phyloP scores from a whole-genome alignment of 2,797 vertebrate genomes.

The Anguilla megastoma region DNA sequence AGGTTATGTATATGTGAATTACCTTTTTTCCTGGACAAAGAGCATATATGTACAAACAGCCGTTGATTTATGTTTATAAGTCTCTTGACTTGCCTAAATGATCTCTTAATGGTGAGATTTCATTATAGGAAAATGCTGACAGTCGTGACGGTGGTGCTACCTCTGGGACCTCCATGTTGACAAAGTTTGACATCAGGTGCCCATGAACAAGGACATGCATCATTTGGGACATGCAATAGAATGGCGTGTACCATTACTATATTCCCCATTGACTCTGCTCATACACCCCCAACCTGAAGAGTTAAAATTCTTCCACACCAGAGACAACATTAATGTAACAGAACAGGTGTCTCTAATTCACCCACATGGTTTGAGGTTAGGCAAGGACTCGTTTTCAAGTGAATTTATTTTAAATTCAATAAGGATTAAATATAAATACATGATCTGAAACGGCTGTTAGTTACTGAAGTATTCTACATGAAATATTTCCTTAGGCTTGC shows the following conservation, averaged over 20 bases:
- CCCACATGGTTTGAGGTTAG: background rate
- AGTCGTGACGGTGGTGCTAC: background rate
- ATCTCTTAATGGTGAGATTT: background rate
- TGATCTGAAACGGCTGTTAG: constrained; percentile 39
- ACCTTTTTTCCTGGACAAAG: background rate
- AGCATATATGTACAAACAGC: background rate
- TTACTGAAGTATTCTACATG: constrained; percentile 34
- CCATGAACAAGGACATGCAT: background rate
- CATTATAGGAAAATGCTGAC: background rate
- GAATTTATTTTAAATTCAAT: constrained; percentile 12
- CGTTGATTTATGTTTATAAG: background rate
- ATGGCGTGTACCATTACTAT: background rate
- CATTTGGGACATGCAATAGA: background rate
- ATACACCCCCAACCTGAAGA: background rate
- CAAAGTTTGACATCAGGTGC: background rate
- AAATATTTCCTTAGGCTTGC: constrained; percentile 42
- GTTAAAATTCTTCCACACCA: background rate
- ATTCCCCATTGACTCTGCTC: background rate
- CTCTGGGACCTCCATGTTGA: background rate
- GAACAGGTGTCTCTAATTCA: background rate
- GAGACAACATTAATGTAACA: background rate
- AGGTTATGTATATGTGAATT: background rate
- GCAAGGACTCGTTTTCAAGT: constrained; percentile 44
- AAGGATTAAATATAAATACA: constrained; percentile 42
- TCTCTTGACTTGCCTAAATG: background rate